Percentiles rank a stretch among this genome's conserved stretches.
Evolutionary conservation across 2,888 invertebrate species (phyloP).

Genomic region (Eucera pruinosa): DNA sequence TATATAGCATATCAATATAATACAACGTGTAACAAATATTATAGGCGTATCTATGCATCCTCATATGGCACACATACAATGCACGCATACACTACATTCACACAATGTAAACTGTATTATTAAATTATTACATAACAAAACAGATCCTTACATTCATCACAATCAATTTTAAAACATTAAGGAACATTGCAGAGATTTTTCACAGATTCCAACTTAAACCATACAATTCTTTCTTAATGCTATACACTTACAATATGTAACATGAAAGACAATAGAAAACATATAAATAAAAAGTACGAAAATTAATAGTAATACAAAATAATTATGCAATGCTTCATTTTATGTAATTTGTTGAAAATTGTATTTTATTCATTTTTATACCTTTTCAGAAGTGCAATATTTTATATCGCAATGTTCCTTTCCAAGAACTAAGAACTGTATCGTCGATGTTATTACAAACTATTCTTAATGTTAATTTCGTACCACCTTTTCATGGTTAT

Average conservation of each 20-base stretch:
- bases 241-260: not conserved
- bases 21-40: constrained; percentile 45
- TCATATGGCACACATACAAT: constrained; percentile 31
- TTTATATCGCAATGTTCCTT: constrained; percentile 42
- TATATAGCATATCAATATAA: constrained; percentile 31
- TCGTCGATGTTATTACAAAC: constrained; percentile 5
- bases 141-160: constrained; percentile 10
- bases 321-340: not conserved
- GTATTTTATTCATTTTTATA: not conserved
- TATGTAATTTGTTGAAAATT: no score
- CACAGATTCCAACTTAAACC: not conserved
- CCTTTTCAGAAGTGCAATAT: not conserved
- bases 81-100: constrained; percentile 43
- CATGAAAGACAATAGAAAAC: not conserved
- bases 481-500: constrained; percentile 21
- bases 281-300: not conserved
- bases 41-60: constrained; percentile 49
- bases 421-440: constrained; percentile 11
- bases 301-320: not conserved
- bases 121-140: constrained; percentile 49
- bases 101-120: constrained; percentile 59
- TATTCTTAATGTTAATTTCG: constrained; percentile 33
- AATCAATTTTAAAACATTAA: constrained; percentile 14
- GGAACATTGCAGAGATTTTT: constrained; percentile 27
- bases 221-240: not conserved